A percentile compares a stretch with the other conserved stretches of the same genome.
Evolutionary conservation across 2,113 vertebrate species (phyloP).

Genomic region (Bettongia penicillata): DNA sequence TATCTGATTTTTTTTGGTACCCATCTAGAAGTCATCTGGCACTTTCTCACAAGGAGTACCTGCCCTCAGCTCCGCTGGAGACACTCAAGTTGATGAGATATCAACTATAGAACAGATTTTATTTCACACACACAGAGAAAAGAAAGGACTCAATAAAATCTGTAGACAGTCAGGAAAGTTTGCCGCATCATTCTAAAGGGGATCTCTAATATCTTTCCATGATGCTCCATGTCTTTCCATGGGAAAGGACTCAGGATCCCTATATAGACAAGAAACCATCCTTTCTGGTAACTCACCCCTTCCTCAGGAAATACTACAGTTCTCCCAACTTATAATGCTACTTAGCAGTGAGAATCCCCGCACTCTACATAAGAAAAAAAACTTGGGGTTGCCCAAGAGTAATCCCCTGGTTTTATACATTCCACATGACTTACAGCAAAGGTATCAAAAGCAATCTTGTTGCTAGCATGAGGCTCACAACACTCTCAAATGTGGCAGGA

Average conservation of each 20-base stretch:
- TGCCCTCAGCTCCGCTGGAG: background rate
- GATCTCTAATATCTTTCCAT: background rate
- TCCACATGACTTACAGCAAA: background rate
- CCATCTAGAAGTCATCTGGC: background rate
- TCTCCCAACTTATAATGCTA: background rate
- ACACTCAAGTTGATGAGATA: background rate
- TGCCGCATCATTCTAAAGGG: background rate
- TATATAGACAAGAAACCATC: background rate
- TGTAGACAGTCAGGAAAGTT: background rate
- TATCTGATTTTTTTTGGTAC: background rate
- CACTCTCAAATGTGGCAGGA: background rate
- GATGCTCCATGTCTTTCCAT: background rate
- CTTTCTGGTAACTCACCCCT: background rate
- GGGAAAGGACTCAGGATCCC: background rate
- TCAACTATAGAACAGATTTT: background rate
- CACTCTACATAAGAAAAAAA: background rate
- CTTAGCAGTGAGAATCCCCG: background rate
- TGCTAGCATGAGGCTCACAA: background rate
- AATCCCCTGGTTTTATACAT: background rate
- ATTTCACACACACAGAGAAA: background rate
- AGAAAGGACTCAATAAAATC: background rate
- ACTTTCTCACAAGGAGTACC: background rate
- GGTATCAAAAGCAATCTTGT: background rate
- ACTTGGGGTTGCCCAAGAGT: background rate
- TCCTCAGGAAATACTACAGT: background rate